Evolutionary conservation across 1,140 invertebrate genomes (phyloP).

Genomic region (Apolygus lucorum): DNA sequence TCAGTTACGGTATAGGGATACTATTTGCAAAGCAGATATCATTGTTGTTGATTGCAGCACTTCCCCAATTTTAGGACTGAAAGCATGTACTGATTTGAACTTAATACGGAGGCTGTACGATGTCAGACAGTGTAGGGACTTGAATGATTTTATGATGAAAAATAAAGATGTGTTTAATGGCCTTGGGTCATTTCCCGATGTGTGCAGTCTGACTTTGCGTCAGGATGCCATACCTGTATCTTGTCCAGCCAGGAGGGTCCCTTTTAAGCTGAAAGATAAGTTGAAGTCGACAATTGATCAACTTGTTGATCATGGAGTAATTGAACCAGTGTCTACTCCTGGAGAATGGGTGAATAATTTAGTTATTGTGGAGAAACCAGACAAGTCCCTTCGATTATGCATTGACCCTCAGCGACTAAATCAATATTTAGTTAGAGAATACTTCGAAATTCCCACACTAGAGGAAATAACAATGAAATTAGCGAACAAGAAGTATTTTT

Average conservation of each 20-base stretch:
- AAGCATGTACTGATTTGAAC: slow-evolving; percentile 7
- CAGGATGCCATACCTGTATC: slow-evolving; percentile 26
- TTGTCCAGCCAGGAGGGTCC: slow-evolving; percentile 29
- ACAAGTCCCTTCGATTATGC: slow-evolving; percentile 38
- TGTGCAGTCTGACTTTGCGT: neutral
- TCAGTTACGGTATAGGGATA: neutral
- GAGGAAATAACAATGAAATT: slow-evolving; percentile 21
- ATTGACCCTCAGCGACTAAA: slow-evolving; percentile 39
- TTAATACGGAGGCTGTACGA: neutral
- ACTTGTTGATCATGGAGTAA: slow-evolving; percentile 31
- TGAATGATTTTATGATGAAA: slow-evolving; percentile 1
- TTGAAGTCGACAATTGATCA: slow-evolving; percentile 35
- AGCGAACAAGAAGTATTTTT: slow-evolving; percentile 15
- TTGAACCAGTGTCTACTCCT: slow-evolving; percentile 35
- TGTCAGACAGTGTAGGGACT: neutral
- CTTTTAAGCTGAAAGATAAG: slow-evolving; percentile 31
- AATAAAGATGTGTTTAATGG: slow-evolving; percentile 23
- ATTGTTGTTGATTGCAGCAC: neutral
- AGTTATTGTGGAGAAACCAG: slow-evolving; percentile 38
- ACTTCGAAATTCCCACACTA: slow-evolving; percentile 16
- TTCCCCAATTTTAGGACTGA: slow-evolving; percentile 5
- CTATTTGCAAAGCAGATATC: neutral
- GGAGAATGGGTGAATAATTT: slow-evolving; percentile 40
- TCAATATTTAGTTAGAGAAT: slow-evolving; percentile 25
- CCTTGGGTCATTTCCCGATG: slow-evolving; percentile 18